Base-by-base conservation (phyloP, 2,888 invertebrate genomes). In the Amblyteles armatorius region DNA sequence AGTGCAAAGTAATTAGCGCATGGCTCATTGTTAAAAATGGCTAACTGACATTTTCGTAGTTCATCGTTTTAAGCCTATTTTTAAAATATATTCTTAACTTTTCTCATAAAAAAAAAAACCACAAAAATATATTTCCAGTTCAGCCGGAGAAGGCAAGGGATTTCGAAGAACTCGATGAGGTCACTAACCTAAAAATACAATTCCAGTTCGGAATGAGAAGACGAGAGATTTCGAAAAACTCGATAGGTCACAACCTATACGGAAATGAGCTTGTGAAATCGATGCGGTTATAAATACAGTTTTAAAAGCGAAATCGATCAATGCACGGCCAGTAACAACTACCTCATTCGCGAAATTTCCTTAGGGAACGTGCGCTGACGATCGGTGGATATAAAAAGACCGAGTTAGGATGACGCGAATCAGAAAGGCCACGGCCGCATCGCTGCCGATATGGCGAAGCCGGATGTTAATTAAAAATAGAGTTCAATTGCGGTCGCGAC, bases 241-340 rank as follows among this genome's bases (percentile, higher is more conserved):
- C 65, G 72, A 71, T 67, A 76, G 33, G 72, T 72, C 50, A n/a
- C 52, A n/a, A 77, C 44, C 26, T 67, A 5, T 57, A 40, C 44
- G 48, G 55, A 33, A 29, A 50, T 1, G 50, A 40, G 63, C 52
- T 76, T 57, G 16, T 67, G 40, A 78, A 71, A 67, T 71, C 76
- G 29, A 79, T 40, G 67, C 19, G 60, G 69, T 40, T 44, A 67
- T 29, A n/a, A 60, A 22, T 29, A 55, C 40, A 13, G 52, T 65
- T 68, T 48, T 11, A 13, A 13, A 77, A 63, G 77, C 55, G 19
- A n/a, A 22, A 72, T 71, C 50, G 19, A 57, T 16, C 57, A 13
- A 57, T 69, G 29, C 13, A 48, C 7, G 19, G 44, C 22, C 29
- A 29, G 60, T 67, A 76, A 76, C 19, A 36, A 65, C 52, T 13